Conservation (phyloP, 2,113 vertebrate species). For the Scalopus aquaticus region DNA sequence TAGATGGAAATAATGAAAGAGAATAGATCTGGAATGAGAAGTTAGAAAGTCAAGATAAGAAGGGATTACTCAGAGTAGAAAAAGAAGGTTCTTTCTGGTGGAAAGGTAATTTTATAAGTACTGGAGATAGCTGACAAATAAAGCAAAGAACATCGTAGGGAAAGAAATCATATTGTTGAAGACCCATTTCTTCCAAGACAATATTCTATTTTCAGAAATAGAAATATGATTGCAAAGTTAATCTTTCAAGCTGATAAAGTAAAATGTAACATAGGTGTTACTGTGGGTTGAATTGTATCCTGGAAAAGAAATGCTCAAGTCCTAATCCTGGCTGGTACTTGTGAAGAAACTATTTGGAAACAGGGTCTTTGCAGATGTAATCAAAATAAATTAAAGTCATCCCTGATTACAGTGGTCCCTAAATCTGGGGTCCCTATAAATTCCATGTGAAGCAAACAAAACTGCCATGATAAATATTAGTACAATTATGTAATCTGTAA, state of each 20-base stretch:
- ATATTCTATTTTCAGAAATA: not conserved
- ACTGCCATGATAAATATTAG: not conserved
- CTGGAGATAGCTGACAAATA: not conserved
- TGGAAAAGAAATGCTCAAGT: not conserved
- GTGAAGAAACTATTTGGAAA: not conserved
- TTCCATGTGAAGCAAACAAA: not conserved
- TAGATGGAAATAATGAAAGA: not conserved
- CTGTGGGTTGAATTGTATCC: not conserved
- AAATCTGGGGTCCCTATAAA: not conserved
- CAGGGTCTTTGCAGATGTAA: not conserved
- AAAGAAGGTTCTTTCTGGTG: not conserved
- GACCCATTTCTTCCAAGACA: not conserved
- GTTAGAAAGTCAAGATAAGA: not conserved
- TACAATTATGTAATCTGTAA: not conserved
- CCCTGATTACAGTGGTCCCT: not conserved
- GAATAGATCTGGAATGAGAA: not conserved
- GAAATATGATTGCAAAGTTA: not conserved
- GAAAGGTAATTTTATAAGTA: not conserved
- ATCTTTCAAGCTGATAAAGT: not conserved
- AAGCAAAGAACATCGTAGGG: not conserved
- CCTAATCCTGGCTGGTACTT: not conserved
- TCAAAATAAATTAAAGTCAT: not conserved
- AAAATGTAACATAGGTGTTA: not conserved
- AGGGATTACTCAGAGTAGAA: not conserved
- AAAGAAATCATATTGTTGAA: not conserved